Evolutionary conservation across 2,888 invertebrate species (phyloP), one percentile per base, ranked within the genome.

Genomic region (Girardia tigrina): DNA sequence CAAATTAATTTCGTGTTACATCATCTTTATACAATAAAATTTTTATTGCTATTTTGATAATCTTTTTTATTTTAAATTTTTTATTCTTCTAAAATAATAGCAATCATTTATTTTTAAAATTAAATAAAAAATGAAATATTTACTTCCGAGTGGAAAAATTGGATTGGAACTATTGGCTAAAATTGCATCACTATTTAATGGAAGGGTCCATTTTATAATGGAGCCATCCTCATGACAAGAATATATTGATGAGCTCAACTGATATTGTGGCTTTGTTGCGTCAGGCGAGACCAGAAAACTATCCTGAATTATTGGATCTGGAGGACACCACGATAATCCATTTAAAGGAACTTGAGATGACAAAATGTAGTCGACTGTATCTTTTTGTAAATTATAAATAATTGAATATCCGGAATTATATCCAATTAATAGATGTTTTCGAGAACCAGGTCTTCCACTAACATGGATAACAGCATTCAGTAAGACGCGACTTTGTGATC

Each of bases 291-390:
- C 56, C n/a, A 56, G 4, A 56, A 56, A 56, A n/a, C 23, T 56
- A n/a, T 56, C 56, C n/a, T 56, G 56, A n/a, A 56, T n/a, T 12
- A 56, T 56, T 56, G 56, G 56, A 56, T 56, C 56, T 12, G 56
- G 56, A 20, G 56, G 56, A 56, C 56, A 56, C 56, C 56, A 56
- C 23, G 56, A 56, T 56, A 56, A 56, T 12, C 56, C 56, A n/a
- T 56, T 12, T n/a, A 56, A 56, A 20, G 56, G 4, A n/a, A n/a
- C 4, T 56, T 56, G 4, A 56, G 56, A n/a, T 56, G 56, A 16
- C 56, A 56, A 56, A 56, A 56, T n/a, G 23, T 12, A 56, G n/a
- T 56, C 56, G 23, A 56, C n/a, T 2, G 56, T 20, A 56, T 56
- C 56, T 2, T 56, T 56, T n/a, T 56, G 56, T 8, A 56, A n/a